A percentile compares a stretch with the other conserved stretches of the same genome.
phyloP scores from a whole-genome alignment of 2,113 vertebrate species.

The Nycticebus coucang region DNA sequence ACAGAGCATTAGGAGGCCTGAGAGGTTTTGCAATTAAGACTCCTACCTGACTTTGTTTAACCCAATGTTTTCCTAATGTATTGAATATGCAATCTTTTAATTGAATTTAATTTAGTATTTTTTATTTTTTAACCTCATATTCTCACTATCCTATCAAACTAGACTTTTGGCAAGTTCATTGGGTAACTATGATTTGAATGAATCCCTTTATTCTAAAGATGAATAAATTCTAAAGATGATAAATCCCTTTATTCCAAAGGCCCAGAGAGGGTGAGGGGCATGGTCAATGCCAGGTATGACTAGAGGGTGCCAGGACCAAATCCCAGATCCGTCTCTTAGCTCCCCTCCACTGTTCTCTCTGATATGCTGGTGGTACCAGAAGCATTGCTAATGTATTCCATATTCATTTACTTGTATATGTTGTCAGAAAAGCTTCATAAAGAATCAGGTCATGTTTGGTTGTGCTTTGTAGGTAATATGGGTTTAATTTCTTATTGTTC shows the following conservation, averaged over 20 bases:
- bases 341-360: not conserved
- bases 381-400: not conserved
- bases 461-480: not conserved
- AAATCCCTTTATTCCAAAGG: not conserved
- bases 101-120: not conserved
- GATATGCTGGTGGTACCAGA: not conserved
- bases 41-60: not conserved
- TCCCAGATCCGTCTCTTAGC: fast-evolving
- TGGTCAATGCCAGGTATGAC: not conserved
- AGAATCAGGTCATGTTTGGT: not conserved
- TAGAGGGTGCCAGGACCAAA: not conserved
- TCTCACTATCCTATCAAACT: not conserved
- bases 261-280: not conserved
- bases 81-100: not conserved
- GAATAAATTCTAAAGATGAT: not conserved
- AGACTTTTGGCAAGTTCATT: not conserved
- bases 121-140: not conserved
- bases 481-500: not conserved
- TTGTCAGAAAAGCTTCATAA: not conserved
- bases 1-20: not conserved
- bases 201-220: not conserved
- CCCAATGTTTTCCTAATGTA: not conserved
- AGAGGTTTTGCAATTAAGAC: not conserved
- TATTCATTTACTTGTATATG: fast-evolving
- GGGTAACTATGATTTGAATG: not conserved